A percentile compares a stretch with the other conserved stretches of the same genome.
Conservation (phyloP, 2,797 vertebrate genomes). For the Oreochromis mossambicus region DNA sequence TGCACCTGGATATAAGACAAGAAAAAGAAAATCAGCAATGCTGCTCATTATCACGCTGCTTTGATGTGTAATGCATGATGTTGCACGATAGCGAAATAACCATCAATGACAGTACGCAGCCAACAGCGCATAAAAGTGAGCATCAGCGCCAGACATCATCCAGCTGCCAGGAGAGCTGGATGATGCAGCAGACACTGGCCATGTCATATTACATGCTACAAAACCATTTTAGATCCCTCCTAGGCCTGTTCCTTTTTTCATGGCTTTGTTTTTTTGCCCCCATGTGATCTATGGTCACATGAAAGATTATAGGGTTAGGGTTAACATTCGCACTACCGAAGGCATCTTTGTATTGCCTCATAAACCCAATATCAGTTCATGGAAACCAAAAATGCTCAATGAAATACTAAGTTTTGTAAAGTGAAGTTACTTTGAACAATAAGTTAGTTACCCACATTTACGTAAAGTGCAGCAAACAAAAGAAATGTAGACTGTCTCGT, state of each 20-base stretch:
- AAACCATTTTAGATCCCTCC: background rate
- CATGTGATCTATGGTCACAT: background rate
- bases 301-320: background rate
- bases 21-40: background rate
- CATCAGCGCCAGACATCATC: background rate
- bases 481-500: background rate
- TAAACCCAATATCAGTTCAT: background rate
- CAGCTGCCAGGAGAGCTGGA: constrained; percentile 12
- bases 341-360: background rate
- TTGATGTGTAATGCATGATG: constrained; percentile 15
- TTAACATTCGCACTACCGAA: background rate
- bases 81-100: background rate
- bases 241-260: background rate
- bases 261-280: fast-evolving
- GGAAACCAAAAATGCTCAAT: background rate
- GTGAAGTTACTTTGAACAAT: too few relatives aligned
- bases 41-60: constrained; percentile 9
- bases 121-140: constrained; percentile 7
- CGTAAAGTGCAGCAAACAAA: background rate
- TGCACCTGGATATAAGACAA: background rate
- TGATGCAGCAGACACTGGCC: background rate
- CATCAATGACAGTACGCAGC: background rate
- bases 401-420: background rate
- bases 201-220: background rate
- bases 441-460: background rate